phyloP scores from a whole-genome alignment of 30 jellyfish, hydroid and myxozoan genomes.

The Chrysaora quinquecirrha region DNA sequence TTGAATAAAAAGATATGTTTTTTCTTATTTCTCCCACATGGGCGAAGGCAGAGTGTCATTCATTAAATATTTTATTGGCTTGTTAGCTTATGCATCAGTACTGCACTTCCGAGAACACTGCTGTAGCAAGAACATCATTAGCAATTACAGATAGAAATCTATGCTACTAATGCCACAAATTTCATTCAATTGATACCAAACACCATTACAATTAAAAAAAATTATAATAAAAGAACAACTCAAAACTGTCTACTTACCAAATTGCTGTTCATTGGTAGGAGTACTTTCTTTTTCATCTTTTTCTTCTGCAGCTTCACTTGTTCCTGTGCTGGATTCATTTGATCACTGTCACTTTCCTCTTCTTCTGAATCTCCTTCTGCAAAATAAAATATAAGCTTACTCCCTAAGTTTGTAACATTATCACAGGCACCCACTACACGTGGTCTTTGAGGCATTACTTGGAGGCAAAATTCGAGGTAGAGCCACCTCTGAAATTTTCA shows the following conservation, averaged over 20 bases:
- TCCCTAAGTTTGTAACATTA: too few relatives aligned
- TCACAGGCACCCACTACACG: too few relatives aligned
- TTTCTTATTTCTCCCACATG: too few relatives aligned
- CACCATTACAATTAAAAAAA: neutral
- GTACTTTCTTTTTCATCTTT: conserved; percentile 17
- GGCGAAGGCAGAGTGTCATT: too few relatives aligned
- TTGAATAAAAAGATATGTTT: too few relatives aligned
- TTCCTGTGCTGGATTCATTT: conserved; percentile 58
- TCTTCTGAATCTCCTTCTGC: conserved; percentile 56
- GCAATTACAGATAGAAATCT: neutral
- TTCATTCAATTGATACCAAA: neutral
- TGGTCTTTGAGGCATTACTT: too few relatives aligned
- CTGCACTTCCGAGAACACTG: neutral
- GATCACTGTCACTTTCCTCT: conserved; percentile 45
- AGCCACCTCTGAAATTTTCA: too few relatives aligned
- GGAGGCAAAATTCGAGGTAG: too few relatives aligned
- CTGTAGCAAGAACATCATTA: neutral
- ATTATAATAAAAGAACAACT: neutral
- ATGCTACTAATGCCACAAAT: neutral
- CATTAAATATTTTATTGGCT: too few relatives aligned
- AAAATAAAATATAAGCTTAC: too few relatives aligned
- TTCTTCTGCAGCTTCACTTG: conserved; percentile 69
- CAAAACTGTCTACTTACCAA: neutral
- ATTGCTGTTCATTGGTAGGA: neutral
- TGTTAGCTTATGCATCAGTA: too few relatives aligned